Evolutionary conservation across 23 tunicate genomes (phyloP), one percentile per base, ranked within the genome.

Genomic region (Ciona savignyi): DNA sequence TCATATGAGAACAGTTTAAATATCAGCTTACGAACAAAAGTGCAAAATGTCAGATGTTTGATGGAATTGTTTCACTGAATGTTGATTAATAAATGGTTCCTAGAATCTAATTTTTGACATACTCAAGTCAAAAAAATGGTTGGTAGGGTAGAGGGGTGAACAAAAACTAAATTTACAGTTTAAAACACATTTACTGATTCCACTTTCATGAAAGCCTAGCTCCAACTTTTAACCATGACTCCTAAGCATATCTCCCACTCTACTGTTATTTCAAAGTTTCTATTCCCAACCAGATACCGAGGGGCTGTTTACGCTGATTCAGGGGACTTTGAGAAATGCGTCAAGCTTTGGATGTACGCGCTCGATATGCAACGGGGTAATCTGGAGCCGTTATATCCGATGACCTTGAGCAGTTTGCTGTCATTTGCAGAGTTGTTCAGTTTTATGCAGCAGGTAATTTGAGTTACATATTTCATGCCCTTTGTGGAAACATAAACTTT

Each of bases 261-360:
- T n/a, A n/a, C n/a, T n/a, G n/a, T n/a, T n/a, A n/a, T n/a, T n/a
- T n/a, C n/a, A n/a, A n/a, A n/a, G n/a, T n/a, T n/a, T n/a, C n/a
- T n/a, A n/a, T n/a, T n/a, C n/a, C n/a, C n/a, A n/a, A n/a, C 22
- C 63, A 88, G 96, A 64, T 88, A 88, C 68, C 71, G 96, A 0
- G 96, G 96, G 3, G 96, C 96, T 32, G 96, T 88, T 34, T 82
- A 72, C 60, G 96, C 96, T 30, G 96, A 88, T 70, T 79, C 88
- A 15, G 96, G 96, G 33, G 79, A 88, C 67, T 88, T 88, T 62
- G 83, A 82, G 31, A 70, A 71, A 2, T 88, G 96, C 62, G 73
- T 88, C 48, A 75, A 75, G 31, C 62, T 88, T 67, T 88, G 96
- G 96, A 82, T 82, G 96, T 82, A 82, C 32, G 96, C 96, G 29